A percentile compares a stretch with the other conserved stretches of the same genome.
Evolutionary conservation across 92 coral and sea anemone species (phyloP).

Genomic region (Zoanthus gigantus): DNA sequence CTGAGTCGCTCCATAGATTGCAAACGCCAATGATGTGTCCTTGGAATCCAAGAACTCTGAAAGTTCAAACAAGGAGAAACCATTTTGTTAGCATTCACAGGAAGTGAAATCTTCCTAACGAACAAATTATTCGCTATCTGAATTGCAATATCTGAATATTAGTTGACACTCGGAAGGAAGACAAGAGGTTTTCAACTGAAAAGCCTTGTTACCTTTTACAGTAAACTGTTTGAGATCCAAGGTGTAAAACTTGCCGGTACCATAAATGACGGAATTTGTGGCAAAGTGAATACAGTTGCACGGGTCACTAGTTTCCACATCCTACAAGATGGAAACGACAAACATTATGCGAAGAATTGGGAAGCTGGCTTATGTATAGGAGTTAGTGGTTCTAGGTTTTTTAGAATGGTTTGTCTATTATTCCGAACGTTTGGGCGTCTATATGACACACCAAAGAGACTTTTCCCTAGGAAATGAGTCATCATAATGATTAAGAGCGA

Average conservation of each 20-base stretch:
- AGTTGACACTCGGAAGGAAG: no score
- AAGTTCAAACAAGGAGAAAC: neutral
- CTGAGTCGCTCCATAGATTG: conserved; percentile 95
- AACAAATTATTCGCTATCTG: no score
- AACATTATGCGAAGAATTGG: neutral
- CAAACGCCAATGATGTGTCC: conserved; percentile 94
- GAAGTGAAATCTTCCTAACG: neutral
- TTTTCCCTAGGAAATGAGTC: no score
- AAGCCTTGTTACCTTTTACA: conserved; percentile 73
- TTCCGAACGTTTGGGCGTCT: no score
- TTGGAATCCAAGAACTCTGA: conserved; percentile 88
- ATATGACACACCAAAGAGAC: no score
- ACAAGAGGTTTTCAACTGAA: neutral
- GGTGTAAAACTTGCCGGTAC: conserved; percentile 93
- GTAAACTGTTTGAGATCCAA: conserved; percentile 89
- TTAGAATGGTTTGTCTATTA: no score
- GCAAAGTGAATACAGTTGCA: conserved; percentile 96
- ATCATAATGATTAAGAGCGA: no score
- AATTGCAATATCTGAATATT: no score
- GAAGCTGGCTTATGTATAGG: no score
- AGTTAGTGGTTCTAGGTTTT: no score
- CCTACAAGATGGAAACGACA: conserved; percentile 56
- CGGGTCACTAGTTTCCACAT: conserved; percentile 95
- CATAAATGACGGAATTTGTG: conserved; percentile 81
- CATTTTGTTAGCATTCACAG: neutral